Base-by-base conservation (phyloP, 2,888 invertebrate genomes). In the Ganaspis brasiliensis region DNA sequence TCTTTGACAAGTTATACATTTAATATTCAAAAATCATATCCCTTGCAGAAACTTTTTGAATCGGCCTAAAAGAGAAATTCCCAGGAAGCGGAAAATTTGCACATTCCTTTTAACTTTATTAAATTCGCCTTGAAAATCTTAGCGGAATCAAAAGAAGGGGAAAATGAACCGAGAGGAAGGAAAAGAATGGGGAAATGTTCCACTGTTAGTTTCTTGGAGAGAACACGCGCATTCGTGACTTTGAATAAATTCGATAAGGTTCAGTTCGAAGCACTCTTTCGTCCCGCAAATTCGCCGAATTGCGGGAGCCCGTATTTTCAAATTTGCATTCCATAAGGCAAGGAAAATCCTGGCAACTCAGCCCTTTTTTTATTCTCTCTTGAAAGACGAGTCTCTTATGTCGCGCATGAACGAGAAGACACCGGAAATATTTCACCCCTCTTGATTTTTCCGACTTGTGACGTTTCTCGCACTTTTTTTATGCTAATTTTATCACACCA, bases 231-330 rank as follows among this genome's bases (percentile, higher is more conserved):
- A 82, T 80, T 81, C 87, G 86, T 86, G 87, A 84, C 84, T 85
- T 78, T 76, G 86, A 86, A 88, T 88, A 87, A 87, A 87, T 88
- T 87, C 83, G 80, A 84, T 83, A 84, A 82, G 81, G 78, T 76
- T 79, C 80, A 45, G 63, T 78, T 72, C 74, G 76, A 75, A 74
- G 56, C 59, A 67, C 77, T 63, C 75, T 80, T 74, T 79, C 76
- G 78, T 76, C 73, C 57, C 55, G 73, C 79, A 76, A 75, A 81
- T 81, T 78, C 75, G 78, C 40, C 72, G 75, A 77, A 79, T 78
- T 74, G 71, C 78, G 73, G 55, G 37, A 31, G 55, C 31, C 35
- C 45, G 61, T 45, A 76, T 77, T 81, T 74, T 55, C 78, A 72
- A 75, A 80, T 82, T 82, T 82, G 76, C 82, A 82, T 82, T 78